Base-by-base conservation (phyloP, 2,888 invertebrate genomes). In the Seira ritae region DNA sequence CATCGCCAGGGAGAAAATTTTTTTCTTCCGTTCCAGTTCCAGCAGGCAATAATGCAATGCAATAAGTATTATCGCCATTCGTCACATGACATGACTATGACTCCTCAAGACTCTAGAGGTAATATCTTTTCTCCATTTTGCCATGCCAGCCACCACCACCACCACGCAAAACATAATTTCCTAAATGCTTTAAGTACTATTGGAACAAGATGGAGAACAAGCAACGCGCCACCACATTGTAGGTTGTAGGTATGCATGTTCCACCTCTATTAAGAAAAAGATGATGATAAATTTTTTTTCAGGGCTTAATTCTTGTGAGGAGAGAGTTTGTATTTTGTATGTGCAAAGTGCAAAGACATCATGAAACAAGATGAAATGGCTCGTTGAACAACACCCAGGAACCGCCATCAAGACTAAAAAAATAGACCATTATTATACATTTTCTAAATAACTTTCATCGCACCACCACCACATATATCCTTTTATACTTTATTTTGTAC, bases 171-270 rank as follows among this genome's bases (percentile, higher is more conserved):
- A 76, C 76, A 76, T 76, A 76, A 76, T 76, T 76, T 76, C 20
- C 68, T 67, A 76, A 68, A 68, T 68, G 76, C 46, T 3, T 55
- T 76, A 76, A 76, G 55, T 76, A 76, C 76, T 60, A 68, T 76
- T 76, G 55, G 55, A 50, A 68, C 76, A 73, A 55, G 55, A 55
- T 55, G 55, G 55, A 55, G 55, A 74, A 81, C 80, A 74, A 31
- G 31, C 2, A 31, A 67, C 80, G 75, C 74, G 70, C 66, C 69
- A 31, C 31, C 2, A 31, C n/a, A n/a, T n/a, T n/a, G n/a, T n/a
- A n/a, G n/a, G n/a, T n/a, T 31, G 31, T 31, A 31, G 31, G 60
- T 81, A 81, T 81, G 81, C 81, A 81, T 81, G 81, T 76, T 81
- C 68, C 24, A 15, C 81, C 74, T 76, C 76, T 81, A 81, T 81